A percentile compares a stretch with the other conserved stretches of the same genome.
Conservation (phyloP, 2,888 invertebrate species). For the Gryllus longicercus region DNA sequence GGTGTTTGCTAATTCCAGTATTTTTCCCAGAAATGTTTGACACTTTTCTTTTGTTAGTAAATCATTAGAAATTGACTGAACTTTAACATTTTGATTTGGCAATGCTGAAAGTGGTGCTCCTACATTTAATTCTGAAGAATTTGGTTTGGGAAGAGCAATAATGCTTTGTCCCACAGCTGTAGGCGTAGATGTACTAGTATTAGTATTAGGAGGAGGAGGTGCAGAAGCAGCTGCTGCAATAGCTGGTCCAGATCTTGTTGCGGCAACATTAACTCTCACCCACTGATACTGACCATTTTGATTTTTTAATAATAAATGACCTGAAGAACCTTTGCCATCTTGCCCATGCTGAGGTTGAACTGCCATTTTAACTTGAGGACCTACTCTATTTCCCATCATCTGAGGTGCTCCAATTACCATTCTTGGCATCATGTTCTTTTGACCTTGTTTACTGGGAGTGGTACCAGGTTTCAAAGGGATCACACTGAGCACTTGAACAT, state of each 20-base stretch:
- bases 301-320: neutral
- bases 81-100: neutral
- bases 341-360: neutral
- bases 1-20: neutral
- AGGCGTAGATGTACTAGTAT: neutral
- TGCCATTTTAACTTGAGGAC: neutral
- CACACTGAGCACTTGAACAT: neutral
- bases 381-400: neutral
- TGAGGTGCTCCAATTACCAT: neutral
- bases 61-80: neutral
- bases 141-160: neutral
- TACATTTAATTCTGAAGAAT: neutral
- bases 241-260: neutral
- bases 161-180: neutral
- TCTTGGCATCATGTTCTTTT: neutral
- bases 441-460: neutral
- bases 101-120: neutral
- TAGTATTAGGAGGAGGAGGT: neutral
- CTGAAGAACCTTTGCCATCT: neutral
- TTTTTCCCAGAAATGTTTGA: neutral
- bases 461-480: neutral
- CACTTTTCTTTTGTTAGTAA: neutral
- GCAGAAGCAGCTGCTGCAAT: neutral
- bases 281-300: constrained; percentile 2
- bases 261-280: neutral